These are phyloP conservation scores for Thereva nobilitata DNA, from an alignment of 2,888 invertebrate genomes.

Conservation along the genomic window DNA sequence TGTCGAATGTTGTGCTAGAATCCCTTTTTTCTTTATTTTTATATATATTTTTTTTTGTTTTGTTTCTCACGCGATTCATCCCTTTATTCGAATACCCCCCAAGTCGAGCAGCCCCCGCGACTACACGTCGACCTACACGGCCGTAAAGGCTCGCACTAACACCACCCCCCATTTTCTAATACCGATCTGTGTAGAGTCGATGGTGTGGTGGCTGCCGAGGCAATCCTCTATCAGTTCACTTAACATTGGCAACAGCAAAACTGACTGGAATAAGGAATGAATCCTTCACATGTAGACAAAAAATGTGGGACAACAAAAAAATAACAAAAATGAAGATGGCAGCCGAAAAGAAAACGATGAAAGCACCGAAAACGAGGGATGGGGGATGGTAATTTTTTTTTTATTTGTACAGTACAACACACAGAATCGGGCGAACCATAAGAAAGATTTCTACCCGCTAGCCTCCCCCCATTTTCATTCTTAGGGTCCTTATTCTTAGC, in stretches of 20 bases:
- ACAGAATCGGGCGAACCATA: constrained; percentile 18
- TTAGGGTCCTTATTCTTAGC: not conserved
- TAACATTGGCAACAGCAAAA: constrained; percentile 20
- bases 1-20: not conserved
- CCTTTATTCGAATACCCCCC: constrained; percentile 12
- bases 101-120: constrained; percentile 5
- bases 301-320: constrained; percentile 22
- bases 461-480: constrained; percentile 1
- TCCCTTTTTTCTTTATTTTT: constrained; percentile 8
- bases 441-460: constrained; percentile 6
- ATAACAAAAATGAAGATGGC: constrained; percentile 31
- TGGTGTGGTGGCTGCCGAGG: not conserved
- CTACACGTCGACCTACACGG: constrained; percentile 23
- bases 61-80: constrained; percentile 23
- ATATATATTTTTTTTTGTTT: constrained; percentile 4
- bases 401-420: not conserved
- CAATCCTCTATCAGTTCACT: constrained; percentile 30
- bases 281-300: constrained; percentile 31
- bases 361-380: not conserved
- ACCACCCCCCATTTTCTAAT: too few relatives aligned
- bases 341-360: not conserved
- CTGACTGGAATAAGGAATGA: constrained; percentile 20
- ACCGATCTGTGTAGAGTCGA: too few relatives aligned
- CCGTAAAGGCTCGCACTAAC: constrained; percentile 7
- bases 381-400: constrained; percentile 15